phyloP scores from a whole-genome alignment of 2,888 invertebrate genomes.

The Clunio marinus region DNA sequence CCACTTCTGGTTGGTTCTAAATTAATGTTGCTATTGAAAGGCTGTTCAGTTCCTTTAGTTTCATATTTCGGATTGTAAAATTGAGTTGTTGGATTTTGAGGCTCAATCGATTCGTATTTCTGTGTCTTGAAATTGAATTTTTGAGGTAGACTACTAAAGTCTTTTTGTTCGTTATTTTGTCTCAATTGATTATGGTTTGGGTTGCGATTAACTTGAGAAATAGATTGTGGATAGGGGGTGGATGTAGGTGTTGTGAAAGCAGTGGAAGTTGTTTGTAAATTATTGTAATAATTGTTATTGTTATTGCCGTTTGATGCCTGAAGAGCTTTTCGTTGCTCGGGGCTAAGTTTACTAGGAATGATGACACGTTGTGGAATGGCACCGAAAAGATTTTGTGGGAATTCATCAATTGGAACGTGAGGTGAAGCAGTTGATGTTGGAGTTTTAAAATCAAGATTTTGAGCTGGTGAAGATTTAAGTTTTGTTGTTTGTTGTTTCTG shows the following conservation, averaged over 20 bases:
- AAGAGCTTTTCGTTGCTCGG: slow-evolving; percentile 18
- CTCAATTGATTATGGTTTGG: neutral
- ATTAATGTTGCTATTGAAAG: neutral
- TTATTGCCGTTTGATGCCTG: slow-evolving; percentile 28
- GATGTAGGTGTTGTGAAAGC: slow-evolving; percentile 16
- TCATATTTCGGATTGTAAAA: slow-evolving; percentile 35
- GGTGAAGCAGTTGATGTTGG: slow-evolving; percentile 17
- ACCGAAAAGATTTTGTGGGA: slow-evolving; percentile 13
- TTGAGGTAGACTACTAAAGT: neutral
- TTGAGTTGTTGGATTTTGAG: slow-evolving; percentile 34
- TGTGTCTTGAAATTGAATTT: slow-evolving; percentile 36
- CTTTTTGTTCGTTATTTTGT: slow-evolving; percentile 4
- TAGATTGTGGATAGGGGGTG: neutral
- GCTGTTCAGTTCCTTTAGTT: slow-evolving; percentile 31
- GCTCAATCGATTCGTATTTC: slow-evolving; percentile 35
- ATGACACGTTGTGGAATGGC: slow-evolving; percentile 36
- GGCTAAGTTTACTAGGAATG: slow-evolving; percentile 25
- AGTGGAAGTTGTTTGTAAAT: neutral
- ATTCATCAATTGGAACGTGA: slow-evolving; percentile 1
- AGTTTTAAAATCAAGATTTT: neutral
- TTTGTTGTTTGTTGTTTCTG: slow-evolving; percentile 26
- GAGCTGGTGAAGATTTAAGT: slow-evolving; percentile 11
- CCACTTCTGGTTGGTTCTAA: slow-evolving; percentile 27
- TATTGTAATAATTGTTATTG: too few relatives aligned
- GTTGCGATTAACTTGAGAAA: slow-evolving; percentile 8